Evolutionary conservation across 2,113 vertebrate genomes (phyloP), one percentile per base, ranked within the genome.

Genomic region (Grallaria varia): DNA sequence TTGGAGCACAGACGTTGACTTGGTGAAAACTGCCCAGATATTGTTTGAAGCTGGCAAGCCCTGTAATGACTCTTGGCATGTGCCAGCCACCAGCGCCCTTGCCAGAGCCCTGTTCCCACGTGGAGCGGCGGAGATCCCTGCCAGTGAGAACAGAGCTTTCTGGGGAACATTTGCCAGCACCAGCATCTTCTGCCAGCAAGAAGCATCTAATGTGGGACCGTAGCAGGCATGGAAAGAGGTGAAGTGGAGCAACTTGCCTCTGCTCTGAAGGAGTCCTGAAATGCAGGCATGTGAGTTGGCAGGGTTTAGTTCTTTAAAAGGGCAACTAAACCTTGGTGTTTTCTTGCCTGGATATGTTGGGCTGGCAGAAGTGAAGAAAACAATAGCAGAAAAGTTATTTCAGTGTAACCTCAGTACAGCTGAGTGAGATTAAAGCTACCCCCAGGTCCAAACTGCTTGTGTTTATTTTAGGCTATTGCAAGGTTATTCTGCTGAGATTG

Each of bases 11-110:
- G 67, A 10, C 2, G 0, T 50, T 44, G 55, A 59, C 33, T 18
- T n/a, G 17, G 31, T 59, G 58, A 37, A 37, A 71, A 58, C 8
- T 12, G 4, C 22, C 60, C 3, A 0, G 52, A 37, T 28, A 5
- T 24, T 49, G 12, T 49, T 53, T 45, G 50, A 47, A 71, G 55
- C n/a, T 82, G 78, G 23, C 2, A 7, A 76, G 33, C 40, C n/a
- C n/a, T 8, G 6, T 19, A 7, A 24, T 2, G 1, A 44, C 22
- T 59, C 33, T 53, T 0, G 0, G 24, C 3, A 2, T 17, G 22
- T 50, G 52, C 27, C 66, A 67, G 60, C 45, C 0, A 0, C 44
- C 1, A 1, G 24, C 27, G 25, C 24, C 33, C 28, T 40, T 3
- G 0, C 59, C 59, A 47, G 47, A 72, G 53, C 53, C 12, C 52